phyloP scores from a whole-genome alignment of 53 echinoderm and acorn worm species.

The Stichopus horrens region DNA sequence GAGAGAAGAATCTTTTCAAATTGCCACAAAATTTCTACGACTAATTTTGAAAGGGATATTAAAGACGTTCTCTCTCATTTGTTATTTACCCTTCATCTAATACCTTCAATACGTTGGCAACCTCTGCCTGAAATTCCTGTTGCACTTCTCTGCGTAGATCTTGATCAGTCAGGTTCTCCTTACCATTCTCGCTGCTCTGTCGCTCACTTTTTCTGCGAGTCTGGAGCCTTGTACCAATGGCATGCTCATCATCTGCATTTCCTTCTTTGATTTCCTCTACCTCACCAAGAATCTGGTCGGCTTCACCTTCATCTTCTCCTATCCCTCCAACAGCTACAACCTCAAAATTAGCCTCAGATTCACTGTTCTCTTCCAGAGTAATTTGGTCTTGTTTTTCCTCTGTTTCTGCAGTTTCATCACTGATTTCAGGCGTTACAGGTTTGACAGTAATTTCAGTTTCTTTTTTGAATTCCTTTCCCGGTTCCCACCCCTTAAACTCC shows the following conservation, averaged over 20 bases:
- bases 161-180: conserved; percentile 9
- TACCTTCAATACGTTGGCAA: conserved; percentile 37
- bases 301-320: conserved; percentile 29
- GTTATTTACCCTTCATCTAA: conserved; percentile 28
- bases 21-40: conserved; percentile 37
- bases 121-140: conserved; percentile 47
- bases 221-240: neutral
- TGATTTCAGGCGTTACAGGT: conserved; percentile 1
- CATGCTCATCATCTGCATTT: neutral
- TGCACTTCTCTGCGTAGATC: conserved; percentile 39
- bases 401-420: neutral
- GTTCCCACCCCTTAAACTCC: conserved; percentile 44
- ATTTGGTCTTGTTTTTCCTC: conserved; percentile 6
- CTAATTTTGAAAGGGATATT: conserved; percentile 9
- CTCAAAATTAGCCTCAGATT: conserved; percentile 16
- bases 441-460: neutral
- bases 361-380: conserved; percentile 16
- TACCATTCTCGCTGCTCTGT: neutral
- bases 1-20: conserved; percentile 6
- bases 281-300: conserved; percentile 1
- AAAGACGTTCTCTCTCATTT: neutral
- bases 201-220: neutral
- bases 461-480: conserved; percentile 36
- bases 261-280: conserved; percentile 12
- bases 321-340: conserved; percentile 15